Conservation (phyloP, 2,113 vertebrate genomes). For the Malurus elegans region DNA sequence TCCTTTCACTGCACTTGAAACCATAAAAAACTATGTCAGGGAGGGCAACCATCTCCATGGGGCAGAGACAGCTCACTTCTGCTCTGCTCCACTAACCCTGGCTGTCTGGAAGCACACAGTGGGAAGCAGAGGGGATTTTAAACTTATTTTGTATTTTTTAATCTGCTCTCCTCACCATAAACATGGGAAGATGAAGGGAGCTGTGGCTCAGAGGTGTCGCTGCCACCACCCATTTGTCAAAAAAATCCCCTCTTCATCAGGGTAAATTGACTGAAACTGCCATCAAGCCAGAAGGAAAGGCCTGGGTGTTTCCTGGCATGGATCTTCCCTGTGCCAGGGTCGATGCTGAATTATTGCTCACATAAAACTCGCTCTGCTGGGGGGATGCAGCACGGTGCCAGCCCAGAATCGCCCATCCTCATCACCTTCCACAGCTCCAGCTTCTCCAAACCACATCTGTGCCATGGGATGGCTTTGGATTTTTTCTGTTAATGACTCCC, state of each 20-base stretch:
- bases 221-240: neutral
- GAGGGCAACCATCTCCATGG: neutral
- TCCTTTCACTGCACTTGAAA: neutral
- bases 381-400: neutral
- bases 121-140: neutral
- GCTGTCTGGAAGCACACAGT: neutral
- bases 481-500: neutral
- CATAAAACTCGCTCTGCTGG: neutral
- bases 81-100: neutral
- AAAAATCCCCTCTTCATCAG: constrained; percentile 49
- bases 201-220: neutral
- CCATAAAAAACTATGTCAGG: neutral
- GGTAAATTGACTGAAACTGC: constrained; percentile 40
- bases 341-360: neutral
- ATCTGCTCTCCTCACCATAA: neutral
- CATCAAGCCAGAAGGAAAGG: neutral
- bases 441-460: neutral
- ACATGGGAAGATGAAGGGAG: neutral
- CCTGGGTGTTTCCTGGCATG: neutral
- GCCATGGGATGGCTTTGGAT: neutral
- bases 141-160: neutral
- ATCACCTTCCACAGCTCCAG: neutral
- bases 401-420: rapidly evolving
- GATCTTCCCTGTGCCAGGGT: neutral
- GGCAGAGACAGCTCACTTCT: neutral